Conservation (phyloP, 2,113 vertebrate genomes). For the Zosterops lateralis region DNA sequence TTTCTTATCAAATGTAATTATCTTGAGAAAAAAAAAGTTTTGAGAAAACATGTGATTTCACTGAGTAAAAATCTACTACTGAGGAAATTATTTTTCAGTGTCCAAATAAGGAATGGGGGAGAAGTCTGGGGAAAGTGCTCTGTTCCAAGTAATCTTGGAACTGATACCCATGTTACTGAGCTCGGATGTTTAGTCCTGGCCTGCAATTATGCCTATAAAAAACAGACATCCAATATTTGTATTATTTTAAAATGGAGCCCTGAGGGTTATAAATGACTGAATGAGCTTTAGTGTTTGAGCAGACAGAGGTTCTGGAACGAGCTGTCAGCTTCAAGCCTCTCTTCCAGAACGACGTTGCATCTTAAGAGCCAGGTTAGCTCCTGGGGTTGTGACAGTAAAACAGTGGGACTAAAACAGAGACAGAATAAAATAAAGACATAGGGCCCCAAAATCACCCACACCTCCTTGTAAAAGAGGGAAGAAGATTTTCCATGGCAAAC, state of each 20-base stretch:
- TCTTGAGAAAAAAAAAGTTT: slow-evolving; percentile 57
- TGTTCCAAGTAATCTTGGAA: slow-evolving; percentile 55
- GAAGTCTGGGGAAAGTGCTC: slow-evolving; percentile 26
- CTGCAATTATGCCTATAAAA: slow-evolving; percentile 25
- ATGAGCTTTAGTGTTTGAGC: background rate
- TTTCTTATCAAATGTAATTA: slow-evolving; percentile 81
- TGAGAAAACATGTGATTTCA: slow-evolving; percentile 84
- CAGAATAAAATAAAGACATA: background rate
- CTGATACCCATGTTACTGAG: slow-evolving; percentile 35
- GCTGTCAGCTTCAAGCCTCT: background rate
- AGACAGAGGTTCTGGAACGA: background rate
- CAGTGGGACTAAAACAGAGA: background rate
- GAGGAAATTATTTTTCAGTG: slow-evolving; percentile 68
- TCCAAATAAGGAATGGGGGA: slow-evolving; percentile 80
- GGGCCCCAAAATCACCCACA: background rate
- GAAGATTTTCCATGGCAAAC: background rate
- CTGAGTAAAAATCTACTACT: slow-evolving; percentile 81
- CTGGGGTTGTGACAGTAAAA: background rate
- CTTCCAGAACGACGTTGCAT: background rate
- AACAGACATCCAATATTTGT: slow-evolving; percentile 1
- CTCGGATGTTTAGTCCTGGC: slow-evolving; percentile 51
- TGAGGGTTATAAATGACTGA: slow-evolving; percentile 40
- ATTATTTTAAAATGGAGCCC: slow-evolving; percentile 43
- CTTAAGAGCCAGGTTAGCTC: background rate
- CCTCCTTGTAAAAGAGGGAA: background rate